These are phyloP conservation scores for Heteromormyrus szaboi DNA, from an alignment of 2,797 vertebrate species.

Conservation along the genomic window DNA sequence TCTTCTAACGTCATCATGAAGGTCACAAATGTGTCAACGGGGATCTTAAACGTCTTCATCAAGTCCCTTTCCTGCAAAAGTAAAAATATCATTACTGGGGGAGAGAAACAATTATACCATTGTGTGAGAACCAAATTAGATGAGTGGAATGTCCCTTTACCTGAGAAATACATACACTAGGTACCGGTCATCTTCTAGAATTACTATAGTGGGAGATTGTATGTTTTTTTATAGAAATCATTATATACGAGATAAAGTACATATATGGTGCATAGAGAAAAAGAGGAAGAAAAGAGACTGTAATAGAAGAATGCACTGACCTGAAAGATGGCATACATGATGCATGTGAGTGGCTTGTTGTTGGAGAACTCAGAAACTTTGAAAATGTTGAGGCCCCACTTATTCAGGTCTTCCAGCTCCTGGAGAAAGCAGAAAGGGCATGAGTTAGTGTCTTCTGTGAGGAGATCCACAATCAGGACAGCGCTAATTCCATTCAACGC, in stretches of 20 bases:
- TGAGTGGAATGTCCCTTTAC: neutral
- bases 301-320: slow-evolving; percentile 52
- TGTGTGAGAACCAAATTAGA: neutral
- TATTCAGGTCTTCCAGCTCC: slow-evolving; percentile 94
- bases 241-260: neutral
- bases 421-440: slow-evolving; percentile 38
- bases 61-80: slow-evolving; percentile 83
- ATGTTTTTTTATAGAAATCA: neutral
- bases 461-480: neutral
- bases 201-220: neutral
- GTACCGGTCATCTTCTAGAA: neutral
- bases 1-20: slow-evolving; percentile 97
- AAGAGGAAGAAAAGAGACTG: neutral
- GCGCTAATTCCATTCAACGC: neutral
- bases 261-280: neutral
- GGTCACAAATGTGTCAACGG: slow-evolving; percentile 85
- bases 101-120: neutral
- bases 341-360: slow-evolving; percentile 86
- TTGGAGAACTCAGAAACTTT: slow-evolving; percentile 86
- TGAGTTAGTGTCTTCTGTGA: neutral
- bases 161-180: neutral
- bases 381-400: slow-evolving; percentile 97
- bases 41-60: slow-evolving; percentile 92
- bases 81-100: neutral
- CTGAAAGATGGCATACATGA: slow-evolving; percentile 97